These are phyloP conservation scores for Xestia sexstrigata DNA, from an alignment of 2,888 invertebrate genomes.

Conservation along the genomic window DNA sequence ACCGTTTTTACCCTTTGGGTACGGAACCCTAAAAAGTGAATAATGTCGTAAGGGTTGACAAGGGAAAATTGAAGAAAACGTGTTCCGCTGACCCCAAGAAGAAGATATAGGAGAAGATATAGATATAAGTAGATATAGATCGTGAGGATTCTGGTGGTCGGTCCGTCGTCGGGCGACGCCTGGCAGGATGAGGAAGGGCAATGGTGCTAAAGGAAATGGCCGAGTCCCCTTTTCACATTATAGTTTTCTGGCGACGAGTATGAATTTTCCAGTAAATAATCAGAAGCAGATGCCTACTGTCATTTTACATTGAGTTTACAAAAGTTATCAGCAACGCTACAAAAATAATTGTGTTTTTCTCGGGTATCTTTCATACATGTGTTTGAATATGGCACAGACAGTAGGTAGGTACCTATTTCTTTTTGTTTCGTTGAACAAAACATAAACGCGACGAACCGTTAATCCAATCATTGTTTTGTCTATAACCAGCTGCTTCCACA, in stretches of 20 bases:
- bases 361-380: not conserved
- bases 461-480: conserved; percentile 3
- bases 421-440: conserved; percentile 19
- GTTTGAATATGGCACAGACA: not conserved
- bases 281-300: not conserved
- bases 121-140: too few relatives aligned
- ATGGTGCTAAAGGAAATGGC: not conserved
- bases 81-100: too few relatives aligned
- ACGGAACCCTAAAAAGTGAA: too few relatives aligned
- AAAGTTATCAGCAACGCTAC: not conserved
- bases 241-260: not conserved
- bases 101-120: too few relatives aligned
- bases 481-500: conserved; percentile 23
- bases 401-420: not conserved
- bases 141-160: too few relatives aligned
- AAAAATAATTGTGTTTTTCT: not conserved
- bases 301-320: not conserved
- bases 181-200: not conserved
- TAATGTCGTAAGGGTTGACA: too few relatives aligned
- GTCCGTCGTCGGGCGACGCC: too few relatives aligned
- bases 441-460: not conserved
- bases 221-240: not conserved
- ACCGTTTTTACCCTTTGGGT: too few relatives aligned
- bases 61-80: too few relatives aligned
- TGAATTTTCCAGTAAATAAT: not conserved